Conservation (phyloP, 2,113 vertebrate species). For the Nothobranchius furzeri region DNA sequence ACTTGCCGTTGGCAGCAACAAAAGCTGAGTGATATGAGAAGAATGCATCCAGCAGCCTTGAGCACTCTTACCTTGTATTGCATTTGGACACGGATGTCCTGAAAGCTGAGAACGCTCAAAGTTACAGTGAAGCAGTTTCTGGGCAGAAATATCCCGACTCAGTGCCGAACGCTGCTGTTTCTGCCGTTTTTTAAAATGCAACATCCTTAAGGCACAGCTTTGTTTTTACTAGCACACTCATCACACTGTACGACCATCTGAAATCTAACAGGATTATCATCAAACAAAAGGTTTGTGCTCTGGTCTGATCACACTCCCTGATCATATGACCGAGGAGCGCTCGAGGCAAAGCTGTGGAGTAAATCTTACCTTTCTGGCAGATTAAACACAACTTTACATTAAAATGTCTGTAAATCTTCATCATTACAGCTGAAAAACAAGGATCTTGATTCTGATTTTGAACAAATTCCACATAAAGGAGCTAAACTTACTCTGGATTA, state of each 20-base stretch:
- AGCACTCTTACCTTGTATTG: constrained; percentile 47
- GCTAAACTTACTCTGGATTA: too few relatives aligned
- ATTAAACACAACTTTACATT: too few relatives aligned
- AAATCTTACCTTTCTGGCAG: too few relatives aligned
- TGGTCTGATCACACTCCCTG: constrained; percentile 1
- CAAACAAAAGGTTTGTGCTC: constrained; percentile 36
- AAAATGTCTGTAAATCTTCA: too few relatives aligned
- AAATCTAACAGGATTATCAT: constrained; percentile 42
- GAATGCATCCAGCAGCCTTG: constrained; percentile 68
- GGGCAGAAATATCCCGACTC: too few relatives aligned
- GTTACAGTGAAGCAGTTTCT: too few relatives aligned
- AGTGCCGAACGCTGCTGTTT: neutral
- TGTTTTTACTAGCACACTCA: neutral
- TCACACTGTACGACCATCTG: neutral
- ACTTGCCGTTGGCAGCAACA: constrained; percentile 33
- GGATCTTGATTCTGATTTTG: too few relatives aligned
- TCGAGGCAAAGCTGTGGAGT: neutral
- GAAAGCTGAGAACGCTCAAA: constrained; percentile 26
- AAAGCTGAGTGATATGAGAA: constrained; percentile 58
- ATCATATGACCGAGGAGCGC: constrained; percentile 33
- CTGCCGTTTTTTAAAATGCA: too few relatives aligned
- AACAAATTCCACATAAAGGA: too few relatives aligned
- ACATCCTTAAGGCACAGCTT: neutral
- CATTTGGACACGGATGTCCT: constrained; percentile 47
- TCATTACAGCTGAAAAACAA: too few relatives aligned